Percentiles rank a stretch among this genome's conserved stretches.
phyloP scores from a whole-genome alignment of 2,888 invertebrate species.

The Patella depressa region DNA sequence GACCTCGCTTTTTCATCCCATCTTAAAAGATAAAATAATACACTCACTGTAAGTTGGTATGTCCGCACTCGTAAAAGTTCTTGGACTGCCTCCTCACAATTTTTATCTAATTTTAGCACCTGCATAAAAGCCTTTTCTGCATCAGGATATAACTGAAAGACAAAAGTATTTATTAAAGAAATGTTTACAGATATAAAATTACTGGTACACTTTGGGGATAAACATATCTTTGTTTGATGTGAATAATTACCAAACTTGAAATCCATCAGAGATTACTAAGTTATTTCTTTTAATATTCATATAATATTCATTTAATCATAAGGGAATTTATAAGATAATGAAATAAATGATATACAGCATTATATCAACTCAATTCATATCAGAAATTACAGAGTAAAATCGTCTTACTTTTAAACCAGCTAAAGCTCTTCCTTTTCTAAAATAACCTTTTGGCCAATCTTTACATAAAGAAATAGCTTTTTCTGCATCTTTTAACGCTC shows the following conservation, averaged over 20 bases:
- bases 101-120: conserved; percentile 72
- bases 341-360: too few species aligned
- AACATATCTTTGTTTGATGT: too few species aligned
- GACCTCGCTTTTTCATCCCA: too few species aligned
- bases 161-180: conserved; percentile 18
- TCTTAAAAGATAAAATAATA: not conserved
- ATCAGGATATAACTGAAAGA: conserved; percentile 70
- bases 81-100: conserved; percentile 71
- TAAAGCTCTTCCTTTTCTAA: conserved; percentile 73
- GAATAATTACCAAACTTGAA: too few species aligned
- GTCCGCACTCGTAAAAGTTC: conserved; percentile 70
- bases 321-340: too few species aligned
- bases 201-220: too few species aligned
- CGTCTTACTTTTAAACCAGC: conserved; percentile 72
- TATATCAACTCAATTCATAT: too few species aligned
- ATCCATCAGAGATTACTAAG: too few species aligned
- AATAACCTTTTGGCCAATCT: conserved; percentile 73
- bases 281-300: too few species aligned
- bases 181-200: not conserved
- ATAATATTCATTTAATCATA: too few species aligned
- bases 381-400: not conserved
- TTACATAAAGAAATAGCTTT: conserved; percentile 71
- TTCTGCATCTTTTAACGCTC: conserved; percentile 73
- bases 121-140: conserved; percentile 72
- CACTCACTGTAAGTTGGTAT: conserved; percentile 69